These are phyloP conservation scores for Alviniconcha marisindica DNA, from an alignment of 1,140 invertebrate species.

Conservation along the genomic window DNA sequence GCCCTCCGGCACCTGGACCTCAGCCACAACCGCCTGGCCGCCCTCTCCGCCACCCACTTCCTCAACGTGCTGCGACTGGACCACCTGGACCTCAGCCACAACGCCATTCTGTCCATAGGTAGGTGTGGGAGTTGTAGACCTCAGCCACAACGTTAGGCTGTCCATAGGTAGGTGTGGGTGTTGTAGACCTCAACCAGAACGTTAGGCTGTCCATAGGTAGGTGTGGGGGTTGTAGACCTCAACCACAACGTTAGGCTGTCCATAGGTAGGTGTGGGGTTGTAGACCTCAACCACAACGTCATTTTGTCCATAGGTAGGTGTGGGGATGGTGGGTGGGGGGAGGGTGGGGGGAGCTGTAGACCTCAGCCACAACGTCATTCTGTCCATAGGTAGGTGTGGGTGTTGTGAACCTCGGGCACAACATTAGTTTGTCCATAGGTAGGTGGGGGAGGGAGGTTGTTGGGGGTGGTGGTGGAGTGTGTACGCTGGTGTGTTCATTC, in stretches of 20 bases:
- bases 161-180: too few species aligned
- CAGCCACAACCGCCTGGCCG: slow-evolving; percentile 33
- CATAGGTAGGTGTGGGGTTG: too few species aligned
- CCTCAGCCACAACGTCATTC: slow-evolving; percentile 36
- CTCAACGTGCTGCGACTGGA: slow-evolving; percentile 1
- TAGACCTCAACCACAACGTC: slow-evolving; percentile 42
- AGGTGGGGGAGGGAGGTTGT: too few species aligned
- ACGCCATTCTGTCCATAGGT: slow-evolving; percentile 26
- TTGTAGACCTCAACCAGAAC: slow-evolving; percentile 43
- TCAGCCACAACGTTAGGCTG: slow-evolving; percentile 39
- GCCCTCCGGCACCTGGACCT: slow-evolving; percentile 29
- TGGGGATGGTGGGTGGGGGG: background rate
- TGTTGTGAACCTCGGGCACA: slow-evolving; percentile 38
- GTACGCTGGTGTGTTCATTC: too few species aligned
- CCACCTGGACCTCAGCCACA: slow-evolving; percentile 40
- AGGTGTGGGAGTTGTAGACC: slow-evolving; percentile 3
- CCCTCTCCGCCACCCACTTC: slow-evolving; percentile 21
- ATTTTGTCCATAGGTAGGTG: slow-evolving; percentile 13
- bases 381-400: background rate
- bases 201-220: background rate
- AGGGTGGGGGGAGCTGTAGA: background rate
- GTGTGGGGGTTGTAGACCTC: slow-evolving; percentile 23
- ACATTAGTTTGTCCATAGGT: slow-evolving; percentile 7
- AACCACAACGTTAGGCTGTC: slow-evolving; percentile 32
- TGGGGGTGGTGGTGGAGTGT: background rate